Conservation (phyloP, 2,113 vertebrate species). For the Melanerpes formicivorus region DNA sequence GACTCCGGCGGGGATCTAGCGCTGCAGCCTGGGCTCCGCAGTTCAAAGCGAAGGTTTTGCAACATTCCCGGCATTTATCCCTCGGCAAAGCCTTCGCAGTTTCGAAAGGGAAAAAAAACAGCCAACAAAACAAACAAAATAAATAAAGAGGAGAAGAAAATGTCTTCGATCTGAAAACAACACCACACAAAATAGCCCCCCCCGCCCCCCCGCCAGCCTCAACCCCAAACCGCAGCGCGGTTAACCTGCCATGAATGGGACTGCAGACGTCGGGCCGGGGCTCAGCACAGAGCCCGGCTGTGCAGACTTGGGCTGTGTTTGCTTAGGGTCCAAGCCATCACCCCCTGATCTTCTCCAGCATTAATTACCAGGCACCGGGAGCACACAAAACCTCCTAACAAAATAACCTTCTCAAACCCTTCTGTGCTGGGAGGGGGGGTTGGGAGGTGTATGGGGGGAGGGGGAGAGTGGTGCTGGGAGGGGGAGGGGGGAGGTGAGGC, state of each 20-base stretch:
- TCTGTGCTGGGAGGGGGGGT: not conserved
- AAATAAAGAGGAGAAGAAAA: not conserved
- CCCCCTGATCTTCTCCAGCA: not conserved
- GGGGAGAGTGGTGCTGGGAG: no score
- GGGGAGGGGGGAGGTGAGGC: not conserved
- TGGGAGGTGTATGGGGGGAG: not conserved
- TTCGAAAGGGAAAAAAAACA: not conserved
- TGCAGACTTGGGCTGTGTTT: not conserved
- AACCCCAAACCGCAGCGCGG: not conserved
- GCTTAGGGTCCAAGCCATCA: conserved; percentile 13
- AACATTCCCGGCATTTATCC: conserved; percentile 15
- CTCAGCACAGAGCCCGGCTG: not conserved
- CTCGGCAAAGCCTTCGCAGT: not conserved
- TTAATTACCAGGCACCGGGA: not conserved
- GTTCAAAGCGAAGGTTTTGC: conserved; percentile 39
- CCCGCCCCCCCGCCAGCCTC: no score
- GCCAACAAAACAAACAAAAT: not conserved
- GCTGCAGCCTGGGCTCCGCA: not conserved
- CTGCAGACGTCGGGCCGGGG: not conserved
- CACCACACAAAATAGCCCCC: not conserved
- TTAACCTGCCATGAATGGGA: not conserved
- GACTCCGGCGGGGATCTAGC: not conserved
- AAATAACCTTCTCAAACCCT: not conserved
- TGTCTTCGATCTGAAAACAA: not conserved
- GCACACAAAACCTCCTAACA: not conserved